These are phyloP conservation scores for Hofmannophila pseudospretella DNA, from an alignment of 2,888 invertebrate genomes.

Conservation along the genomic window DNA sequence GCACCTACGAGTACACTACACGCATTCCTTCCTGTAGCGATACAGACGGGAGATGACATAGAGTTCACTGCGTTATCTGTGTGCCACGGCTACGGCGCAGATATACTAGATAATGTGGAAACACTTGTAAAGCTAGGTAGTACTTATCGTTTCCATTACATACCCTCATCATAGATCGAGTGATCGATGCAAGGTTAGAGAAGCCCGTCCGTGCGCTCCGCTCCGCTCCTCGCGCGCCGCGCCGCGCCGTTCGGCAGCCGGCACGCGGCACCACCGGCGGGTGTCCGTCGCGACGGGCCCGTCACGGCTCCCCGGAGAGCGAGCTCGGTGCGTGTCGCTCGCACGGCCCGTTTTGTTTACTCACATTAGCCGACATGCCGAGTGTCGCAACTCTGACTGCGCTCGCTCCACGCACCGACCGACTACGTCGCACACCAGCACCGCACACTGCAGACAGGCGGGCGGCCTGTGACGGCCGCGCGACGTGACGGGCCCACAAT, in stretches of 20 bases:
- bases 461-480: not conserved
- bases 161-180: too few species aligned
- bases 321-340: too few species aligned
- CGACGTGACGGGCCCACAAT: too few species aligned
- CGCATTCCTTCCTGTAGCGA: not conserved
- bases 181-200: too few species aligned
- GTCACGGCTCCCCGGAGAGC: not conserved
- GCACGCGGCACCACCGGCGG: conserved; percentile 22
- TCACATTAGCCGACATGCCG: too few species aligned
- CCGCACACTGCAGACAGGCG: not conserved
- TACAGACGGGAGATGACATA: not conserved
- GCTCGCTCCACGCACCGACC: not conserved
- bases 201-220: too few species aligned
- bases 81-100: conserved; percentile 30
- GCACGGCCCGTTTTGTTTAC: too few species aligned
- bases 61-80: conserved; percentile 16
- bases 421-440: too few species aligned
- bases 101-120: too few species aligned
- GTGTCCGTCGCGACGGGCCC: not conserved
- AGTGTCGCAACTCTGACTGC: too few species aligned
- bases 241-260: conserved; percentile 36
- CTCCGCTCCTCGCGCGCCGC: conserved; percentile 18
- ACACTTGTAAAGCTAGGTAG: too few species aligned
- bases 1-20: not conserved
- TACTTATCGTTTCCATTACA: too few species aligned